Evolutionary conservation across 2,797 vertebrate genomes (phyloP), one percentile per base, ranked within the genome.

Genomic region (Rhodeus uyekii): DNA sequence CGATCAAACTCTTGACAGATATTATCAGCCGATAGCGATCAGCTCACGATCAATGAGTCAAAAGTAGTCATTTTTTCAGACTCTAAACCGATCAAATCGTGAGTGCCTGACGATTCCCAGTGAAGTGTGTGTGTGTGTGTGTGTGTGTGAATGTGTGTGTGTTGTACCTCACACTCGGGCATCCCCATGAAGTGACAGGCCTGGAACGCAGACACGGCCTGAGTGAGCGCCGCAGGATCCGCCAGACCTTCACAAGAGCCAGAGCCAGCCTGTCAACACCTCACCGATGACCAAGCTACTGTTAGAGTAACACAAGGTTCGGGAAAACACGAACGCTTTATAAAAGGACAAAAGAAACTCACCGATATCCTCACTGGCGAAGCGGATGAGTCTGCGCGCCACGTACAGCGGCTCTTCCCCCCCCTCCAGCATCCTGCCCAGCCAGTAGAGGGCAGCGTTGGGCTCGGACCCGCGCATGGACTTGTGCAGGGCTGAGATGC

Each of bases 181-280:
- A 99, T 99, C 88, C 98, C 98, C 63, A 99, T 98, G 77, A 98
- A 96, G 89, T 99, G 97, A 88, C 97, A 99, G 87, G 97, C 97
- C 90, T 99, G 98, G 90, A 97, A 99, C 80, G 97, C 92, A 34
- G 97, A 95, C 73, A 99, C 97, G 22, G 98, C 96, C 90, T 99
- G 98, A 22, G 96, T 92, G 84, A 99, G 93, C 27, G 98, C 98
- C 1, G 92, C 85, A 1, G 98, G 96, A 91, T 99, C 98, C 2
- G 97, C 97, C 88, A 99, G 71, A 76, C 98, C 98, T 99, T 99
- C 87, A 42, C 60, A 72, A 78, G 60, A 64, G 27, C 53, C 2
- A n/a, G 27, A 60, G 44, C 34, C 4, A 10, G 32, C 38, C 32
- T 34, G 29, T 50, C 27, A 71, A 48, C 7, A 68, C 3, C 1